Evolutionary conservation across 2,888 invertebrate genomes (phyloP).

Genomic region (Kuschelorhynchus macadamiae): DNA sequence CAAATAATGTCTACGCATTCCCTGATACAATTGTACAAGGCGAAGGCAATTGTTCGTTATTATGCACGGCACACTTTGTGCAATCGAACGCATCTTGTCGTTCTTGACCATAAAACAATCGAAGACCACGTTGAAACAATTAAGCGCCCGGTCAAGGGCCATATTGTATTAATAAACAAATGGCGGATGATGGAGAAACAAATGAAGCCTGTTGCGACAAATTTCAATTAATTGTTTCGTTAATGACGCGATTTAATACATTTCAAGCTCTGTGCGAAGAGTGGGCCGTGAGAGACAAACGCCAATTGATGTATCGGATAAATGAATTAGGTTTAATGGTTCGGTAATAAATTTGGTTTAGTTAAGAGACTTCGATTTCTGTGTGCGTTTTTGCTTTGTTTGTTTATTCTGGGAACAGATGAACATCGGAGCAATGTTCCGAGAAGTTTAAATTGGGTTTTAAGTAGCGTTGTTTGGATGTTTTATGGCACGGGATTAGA

Average conservation of each 20-base stretch:
- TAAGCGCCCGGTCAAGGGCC: not conserved
- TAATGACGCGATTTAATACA: too few relatives aligned
- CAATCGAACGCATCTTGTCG: constrained; percentile 9
- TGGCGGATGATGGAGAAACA: not conserved
- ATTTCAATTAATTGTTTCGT: not conserved
- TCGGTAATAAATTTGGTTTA: not conserved
- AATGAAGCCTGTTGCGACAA: not conserved
- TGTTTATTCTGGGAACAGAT: constrained; percentile 5
- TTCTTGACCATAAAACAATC: constrained; percentile 16
- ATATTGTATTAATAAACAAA: constrained; percentile 1
- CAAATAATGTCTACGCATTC: constrained; percentile 9
- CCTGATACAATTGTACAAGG: not conserved
- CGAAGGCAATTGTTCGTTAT: not conserved
- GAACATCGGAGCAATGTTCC: constrained; percentile 2
- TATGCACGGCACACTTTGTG: constrained; percentile 22
- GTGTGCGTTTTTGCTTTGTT: not conserved
- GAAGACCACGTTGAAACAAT: not conserved
- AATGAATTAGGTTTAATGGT: not conserved
- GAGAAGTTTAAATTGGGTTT: constrained; percentile 4
- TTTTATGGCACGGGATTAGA: constrained; percentile 1
- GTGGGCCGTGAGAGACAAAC: not conserved
- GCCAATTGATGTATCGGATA: not conserved
- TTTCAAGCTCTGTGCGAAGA: too few relatives aligned
- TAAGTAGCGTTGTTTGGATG: not conserved
- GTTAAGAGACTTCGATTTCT: not conserved